Conservation (phyloP, 2,113 vertebrate species). For the Eptatretus burgeri region DNA sequence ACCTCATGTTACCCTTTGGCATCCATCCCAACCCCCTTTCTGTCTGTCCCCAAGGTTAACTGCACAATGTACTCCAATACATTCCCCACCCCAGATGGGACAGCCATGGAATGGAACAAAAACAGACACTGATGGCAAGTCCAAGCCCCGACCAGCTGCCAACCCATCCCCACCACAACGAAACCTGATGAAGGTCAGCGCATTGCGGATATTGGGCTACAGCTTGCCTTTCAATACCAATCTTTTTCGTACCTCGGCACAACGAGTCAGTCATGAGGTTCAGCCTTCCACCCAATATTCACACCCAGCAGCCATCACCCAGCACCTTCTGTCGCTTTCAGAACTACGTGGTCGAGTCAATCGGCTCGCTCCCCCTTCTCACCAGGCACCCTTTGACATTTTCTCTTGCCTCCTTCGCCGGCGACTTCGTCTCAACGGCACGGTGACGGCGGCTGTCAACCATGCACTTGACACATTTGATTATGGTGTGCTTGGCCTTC, state of each 20-base stretch:
- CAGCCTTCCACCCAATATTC: background rate
- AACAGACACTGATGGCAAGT: background rate
- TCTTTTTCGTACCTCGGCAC: conserved; percentile 42
- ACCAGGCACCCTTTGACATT: conserved; percentile 85
- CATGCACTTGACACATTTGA: conserved; percentile 97
- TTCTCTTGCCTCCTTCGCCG: conserved; percentile 99
- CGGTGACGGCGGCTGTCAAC: conserved; percentile 89
- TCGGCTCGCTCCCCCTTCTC: conserved; percentile 63
- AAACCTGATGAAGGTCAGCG: conserved; percentile 97
- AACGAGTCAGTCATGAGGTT: no score
- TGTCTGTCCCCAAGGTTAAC: no score
- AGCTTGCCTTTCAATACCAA: conserved; percentile 83
- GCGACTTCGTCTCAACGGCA: conserved; percentile 89
- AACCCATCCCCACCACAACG: conserved; percentile 75
- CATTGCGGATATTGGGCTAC: conserved; percentile 90
- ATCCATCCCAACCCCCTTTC: no score
- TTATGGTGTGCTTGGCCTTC: conserved; percentile 44
- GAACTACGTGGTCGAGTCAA: conserved; percentile 98
- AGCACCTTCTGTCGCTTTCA: conserved; percentile 54
- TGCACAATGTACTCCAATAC: no score
- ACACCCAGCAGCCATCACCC: conserved; percentile 3
- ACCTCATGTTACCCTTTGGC: no score
- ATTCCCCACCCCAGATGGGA: no score
- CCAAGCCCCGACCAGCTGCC: conserved; percentile 10
- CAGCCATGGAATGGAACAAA: no score